Conservation (phyloP, 2,797 vertebrate species). For the Catamblyrhynchus diadema region DNA sequence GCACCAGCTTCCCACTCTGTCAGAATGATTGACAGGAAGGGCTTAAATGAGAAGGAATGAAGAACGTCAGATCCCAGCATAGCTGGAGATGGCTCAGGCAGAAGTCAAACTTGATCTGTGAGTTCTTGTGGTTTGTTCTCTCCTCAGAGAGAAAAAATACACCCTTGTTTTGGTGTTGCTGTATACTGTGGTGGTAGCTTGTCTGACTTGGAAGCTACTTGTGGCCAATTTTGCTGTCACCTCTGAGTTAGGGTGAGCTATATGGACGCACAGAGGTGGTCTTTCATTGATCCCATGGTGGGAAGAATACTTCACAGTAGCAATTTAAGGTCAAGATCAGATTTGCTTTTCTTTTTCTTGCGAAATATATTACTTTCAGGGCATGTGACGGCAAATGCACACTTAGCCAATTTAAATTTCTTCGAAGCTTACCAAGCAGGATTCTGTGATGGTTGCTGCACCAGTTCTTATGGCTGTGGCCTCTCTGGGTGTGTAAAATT, state of each 20-base stretch:
- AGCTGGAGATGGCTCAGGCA: background rate
- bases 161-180: background rate
- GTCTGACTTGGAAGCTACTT: background rate
- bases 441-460: background rate
- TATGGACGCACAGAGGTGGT: background rate
- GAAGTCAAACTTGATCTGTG: background rate
- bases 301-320: background rate
- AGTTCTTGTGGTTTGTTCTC: background rate
- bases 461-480: background rate
- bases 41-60: background rate
- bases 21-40: conserved; percentile 29
- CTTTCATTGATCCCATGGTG: rapidly evolving
- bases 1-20: conserved; percentile 27
- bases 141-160: background rate
- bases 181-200: background rate
- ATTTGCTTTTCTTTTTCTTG: background rate
- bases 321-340: background rate
- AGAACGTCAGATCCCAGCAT: background rate
- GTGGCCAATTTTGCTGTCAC: background rate
- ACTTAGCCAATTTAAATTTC: background rate
- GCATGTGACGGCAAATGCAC: background rate
- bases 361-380: background rate
- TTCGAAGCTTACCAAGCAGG: background rate
- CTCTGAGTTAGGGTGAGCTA: background rate
- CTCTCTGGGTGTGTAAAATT: background rate